phyloP scores from a whole-genome alignment of 2,888 invertebrate species.

The Ferdinandea cuprea region DNA sequence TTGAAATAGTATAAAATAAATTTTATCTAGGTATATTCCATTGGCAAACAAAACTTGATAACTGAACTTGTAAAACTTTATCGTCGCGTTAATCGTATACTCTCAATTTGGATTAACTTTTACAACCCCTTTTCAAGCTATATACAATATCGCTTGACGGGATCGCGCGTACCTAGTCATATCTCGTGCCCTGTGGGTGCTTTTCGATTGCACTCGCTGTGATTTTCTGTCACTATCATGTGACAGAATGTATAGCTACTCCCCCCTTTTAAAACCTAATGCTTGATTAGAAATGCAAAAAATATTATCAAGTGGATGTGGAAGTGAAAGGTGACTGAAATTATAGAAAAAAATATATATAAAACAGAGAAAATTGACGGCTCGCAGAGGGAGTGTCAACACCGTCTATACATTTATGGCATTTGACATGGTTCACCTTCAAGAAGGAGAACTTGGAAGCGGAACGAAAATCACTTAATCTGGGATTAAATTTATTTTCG shows the following conservation, averaged over 20 bases:
- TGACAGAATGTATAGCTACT: slow-evolving; percentile 21
- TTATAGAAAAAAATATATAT: neutral
- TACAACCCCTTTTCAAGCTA: slow-evolving; percentile 33
- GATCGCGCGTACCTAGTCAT: neutral
- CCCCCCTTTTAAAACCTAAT: neutral
- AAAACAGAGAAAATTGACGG: neutral
- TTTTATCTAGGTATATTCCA: slow-evolving; percentile 32
- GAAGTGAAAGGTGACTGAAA: slow-evolving; percentile 31
- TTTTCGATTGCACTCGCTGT: slow-evolving; percentile 16
- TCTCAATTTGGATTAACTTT: slow-evolving; percentile 70
- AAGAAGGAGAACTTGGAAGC: neutral
- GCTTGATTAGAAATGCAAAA: slow-evolving; percentile 25
- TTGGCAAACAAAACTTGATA: slow-evolving; percentile 31
- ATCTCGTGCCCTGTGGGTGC: neutral
- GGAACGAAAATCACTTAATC: slow-evolving; percentile 73
- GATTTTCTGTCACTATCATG: slow-evolving; percentile 48
- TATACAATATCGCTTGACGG: neutral
- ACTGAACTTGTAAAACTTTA: slow-evolving; percentile 55
- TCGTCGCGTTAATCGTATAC: slow-evolving; percentile 44
- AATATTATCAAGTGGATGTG: slow-evolving; percentile 38
- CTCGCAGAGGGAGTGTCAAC: slow-evolving; percentile 11
- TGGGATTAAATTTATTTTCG: slow-evolving; percentile 76
- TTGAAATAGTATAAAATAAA: neutral
- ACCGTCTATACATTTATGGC: neutral
- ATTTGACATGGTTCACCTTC: slow-evolving; percentile 9